These are phyloP conservation scores for Crenuchus spilurus DNA, from an alignment of 2,797 vertebrate genomes.

Conservation along the genomic window DNA sequence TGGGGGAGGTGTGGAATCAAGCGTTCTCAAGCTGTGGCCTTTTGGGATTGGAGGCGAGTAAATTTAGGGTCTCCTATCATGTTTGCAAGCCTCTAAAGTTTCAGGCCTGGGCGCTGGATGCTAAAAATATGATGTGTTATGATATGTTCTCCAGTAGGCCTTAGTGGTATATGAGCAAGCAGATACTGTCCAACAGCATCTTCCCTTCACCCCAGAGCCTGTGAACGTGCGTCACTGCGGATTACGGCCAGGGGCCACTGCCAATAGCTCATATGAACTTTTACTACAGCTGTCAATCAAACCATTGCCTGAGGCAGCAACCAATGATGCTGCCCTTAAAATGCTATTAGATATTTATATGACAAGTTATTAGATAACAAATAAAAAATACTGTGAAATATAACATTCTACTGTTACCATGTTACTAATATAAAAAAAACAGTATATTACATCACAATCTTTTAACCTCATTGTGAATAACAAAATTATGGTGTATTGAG, in stretches of 20 bases:
- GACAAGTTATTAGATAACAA: neutral
- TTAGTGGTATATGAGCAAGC: slow-evolving; percentile 83
- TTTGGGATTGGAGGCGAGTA: slow-evolving; percentile 76
- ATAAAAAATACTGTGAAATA: no score
- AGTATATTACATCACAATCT: no score
- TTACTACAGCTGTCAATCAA: slow-evolving; percentile 65
- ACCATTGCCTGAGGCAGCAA: slow-evolving; percentile 50
- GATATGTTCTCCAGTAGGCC: slow-evolving; percentile 82
- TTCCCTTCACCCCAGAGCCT: slow-evolving; percentile 62
- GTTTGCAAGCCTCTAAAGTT: slow-evolving; percentile 87
- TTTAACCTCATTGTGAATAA: no score
- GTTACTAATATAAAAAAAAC: no score
- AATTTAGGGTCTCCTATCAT: slow-evolving; percentile 85
- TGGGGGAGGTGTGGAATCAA: slow-evolving; percentile 29
- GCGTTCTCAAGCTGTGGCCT: slow-evolving; percentile 72
- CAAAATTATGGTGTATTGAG: no score
- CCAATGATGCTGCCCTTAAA: slow-evolving; percentile 33
- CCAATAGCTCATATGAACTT: slow-evolving; percentile 58
- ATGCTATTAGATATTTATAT: slow-evolving; percentile 6
- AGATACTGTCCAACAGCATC: slow-evolving; percentile 72
- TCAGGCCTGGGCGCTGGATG: slow-evolving; percentile 77
- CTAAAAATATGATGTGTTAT: slow-evolving; percentile 96
- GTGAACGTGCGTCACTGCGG: slow-evolving; percentile 70
- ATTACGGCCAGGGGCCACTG: slow-evolving; percentile 57
- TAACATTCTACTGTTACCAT: no score